A percentile compares a stretch with the other conserved stretches of the same genome.
phyloP scores from a whole-genome alignment of 2,113 vertebrate species.

The Strigops habroptila region DNA sequence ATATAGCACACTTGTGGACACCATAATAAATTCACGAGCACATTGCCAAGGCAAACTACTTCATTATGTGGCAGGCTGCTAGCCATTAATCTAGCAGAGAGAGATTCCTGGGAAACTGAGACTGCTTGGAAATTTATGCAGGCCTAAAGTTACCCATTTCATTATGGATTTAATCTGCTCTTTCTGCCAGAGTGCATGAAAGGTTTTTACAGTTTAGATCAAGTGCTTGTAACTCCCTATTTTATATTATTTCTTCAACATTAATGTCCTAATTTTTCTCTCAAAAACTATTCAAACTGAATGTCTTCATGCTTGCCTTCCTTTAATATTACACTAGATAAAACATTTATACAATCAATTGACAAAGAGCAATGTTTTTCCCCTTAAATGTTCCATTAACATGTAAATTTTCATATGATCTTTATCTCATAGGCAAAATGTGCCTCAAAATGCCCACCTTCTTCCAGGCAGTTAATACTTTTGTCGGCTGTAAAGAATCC shows the following conservation, averaged over 20 bases:
- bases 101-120: conserved; percentile 84
- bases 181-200: conserved; percentile 73
- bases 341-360: conserved; percentile 86
- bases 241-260: conserved; percentile 80
- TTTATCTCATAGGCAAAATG: conserved; percentile 70
- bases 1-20: conserved; percentile 92
- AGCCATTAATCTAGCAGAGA: conserved; percentile 92
- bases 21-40: conserved; percentile 95
- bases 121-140: conserved; percentile 88
- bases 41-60: conserved; percentile 93
- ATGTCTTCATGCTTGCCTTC: conserved; percentile 67
- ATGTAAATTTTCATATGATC: conserved; percentile 78
- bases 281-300: conserved; percentile 61
- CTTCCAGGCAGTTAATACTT: conserved; percentile 68
- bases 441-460: conserved; percentile 33
- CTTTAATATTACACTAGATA: conserved; percentile 76
- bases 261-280: conserved; percentile 74
- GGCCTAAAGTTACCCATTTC: conserved; percentile 92
- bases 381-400: conserved; percentile 78
- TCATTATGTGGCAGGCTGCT: conserved; percentile 91
- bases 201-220: conserved; percentile 79
- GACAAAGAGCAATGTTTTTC: conserved; percentile 71
- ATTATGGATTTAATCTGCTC: conserved; percentile 93
- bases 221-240: conserved; percentile 76
- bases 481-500: neutral